Evolutionary conservation across 2,113 vertebrate species (phyloP).

Genomic region (Oncorhynchus tshawytscha): DNA sequence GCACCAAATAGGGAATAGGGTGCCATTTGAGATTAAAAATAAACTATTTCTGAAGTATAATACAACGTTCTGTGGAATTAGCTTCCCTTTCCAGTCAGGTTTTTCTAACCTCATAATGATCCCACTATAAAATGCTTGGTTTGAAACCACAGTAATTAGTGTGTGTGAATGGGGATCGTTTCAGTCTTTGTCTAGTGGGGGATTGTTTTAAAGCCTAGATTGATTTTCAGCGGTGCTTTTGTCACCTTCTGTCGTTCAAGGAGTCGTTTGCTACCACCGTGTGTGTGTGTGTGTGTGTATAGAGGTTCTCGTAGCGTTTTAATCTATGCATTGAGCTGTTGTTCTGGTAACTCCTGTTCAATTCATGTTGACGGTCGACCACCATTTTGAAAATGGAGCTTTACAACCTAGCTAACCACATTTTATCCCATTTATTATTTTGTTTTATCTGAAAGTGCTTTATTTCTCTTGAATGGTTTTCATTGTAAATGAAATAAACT

Average conservation of each 20-base stretch:
- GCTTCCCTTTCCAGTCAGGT: constrained; percentile 51
- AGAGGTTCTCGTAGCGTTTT: constrained; percentile 1
- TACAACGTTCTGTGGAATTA: constrained; percentile 48
- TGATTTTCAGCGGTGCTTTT: constrained; percentile 46
- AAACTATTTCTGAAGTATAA: constrained; percentile 53
- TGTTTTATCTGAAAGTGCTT: too few relatives aligned
- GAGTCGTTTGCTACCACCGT: constrained; percentile 1
- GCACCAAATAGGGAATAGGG: too few relatives aligned
- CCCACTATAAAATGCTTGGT: constrained; percentile 55
- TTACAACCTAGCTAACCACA: neutral
- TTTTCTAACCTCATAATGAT: constrained; percentile 63
- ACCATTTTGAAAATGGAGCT: neutral
- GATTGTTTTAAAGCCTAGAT: constrained; percentile 47
- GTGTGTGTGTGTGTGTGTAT: neutral
- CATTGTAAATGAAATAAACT: too few relatives aligned
- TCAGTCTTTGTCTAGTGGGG: constrained; percentile 44
- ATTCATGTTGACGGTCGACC: neutral
- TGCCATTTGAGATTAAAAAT: too few relatives aligned
- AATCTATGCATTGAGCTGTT: neutral
- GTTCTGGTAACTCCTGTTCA: neutral
- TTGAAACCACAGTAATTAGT: constrained; percentile 60
- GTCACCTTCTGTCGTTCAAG: constrained; percentile 21
- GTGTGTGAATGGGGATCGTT: constrained; percentile 34
- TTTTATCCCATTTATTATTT: too few relatives aligned
- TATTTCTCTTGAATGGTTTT: too few relatives aligned